These are phyloP conservation scores for Microtus ochrogaster DNA, from an alignment of 2,113 vertebrate genomes.

Conservation along the genomic window DNA sequence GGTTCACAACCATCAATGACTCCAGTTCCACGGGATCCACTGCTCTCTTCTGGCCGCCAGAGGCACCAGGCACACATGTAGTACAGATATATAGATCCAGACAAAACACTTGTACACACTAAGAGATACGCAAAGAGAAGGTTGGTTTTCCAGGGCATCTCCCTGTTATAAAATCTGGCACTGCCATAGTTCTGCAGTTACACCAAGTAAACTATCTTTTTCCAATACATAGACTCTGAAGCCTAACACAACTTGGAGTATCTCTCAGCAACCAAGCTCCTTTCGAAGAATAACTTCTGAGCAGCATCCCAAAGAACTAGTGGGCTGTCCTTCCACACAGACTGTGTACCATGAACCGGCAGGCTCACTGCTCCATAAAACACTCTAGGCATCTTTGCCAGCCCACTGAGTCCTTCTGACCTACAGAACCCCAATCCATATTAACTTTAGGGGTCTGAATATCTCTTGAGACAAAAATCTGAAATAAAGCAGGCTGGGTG, in stretches of 20 bases:
- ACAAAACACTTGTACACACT: neutral
- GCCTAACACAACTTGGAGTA: neutral
- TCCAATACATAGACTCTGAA: slow-evolving; percentile 25
- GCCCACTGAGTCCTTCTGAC: neutral
- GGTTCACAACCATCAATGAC: neutral
- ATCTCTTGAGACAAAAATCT: slow-evolving; percentile 39
- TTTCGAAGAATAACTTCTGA: neutral
- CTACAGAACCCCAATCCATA: slow-evolving; percentile 29
- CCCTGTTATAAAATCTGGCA: slow-evolving; percentile 39
- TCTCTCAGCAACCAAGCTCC: neutral
- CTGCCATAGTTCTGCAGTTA: neutral
- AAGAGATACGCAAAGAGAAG: slow-evolving; percentile 34
- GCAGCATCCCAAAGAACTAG: neutral
- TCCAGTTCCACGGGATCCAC: neutral
- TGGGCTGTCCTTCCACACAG: neutral
- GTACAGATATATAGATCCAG: neutral
- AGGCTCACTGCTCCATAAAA: neutral
- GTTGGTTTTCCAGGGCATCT: neutral
- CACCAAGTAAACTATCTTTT: slow-evolving; percentile 1
- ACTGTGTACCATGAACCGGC: neutral
- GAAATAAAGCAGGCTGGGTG: slow-evolving; percentile 10
- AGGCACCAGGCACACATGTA: neutral
- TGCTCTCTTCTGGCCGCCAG: neutral
- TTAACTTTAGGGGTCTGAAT: neutral
- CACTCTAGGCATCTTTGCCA: neutral